Evolutionary conservation across 2,797 vertebrate species (phyloP).

Genomic region (Sebastes baramenuke): DNA sequence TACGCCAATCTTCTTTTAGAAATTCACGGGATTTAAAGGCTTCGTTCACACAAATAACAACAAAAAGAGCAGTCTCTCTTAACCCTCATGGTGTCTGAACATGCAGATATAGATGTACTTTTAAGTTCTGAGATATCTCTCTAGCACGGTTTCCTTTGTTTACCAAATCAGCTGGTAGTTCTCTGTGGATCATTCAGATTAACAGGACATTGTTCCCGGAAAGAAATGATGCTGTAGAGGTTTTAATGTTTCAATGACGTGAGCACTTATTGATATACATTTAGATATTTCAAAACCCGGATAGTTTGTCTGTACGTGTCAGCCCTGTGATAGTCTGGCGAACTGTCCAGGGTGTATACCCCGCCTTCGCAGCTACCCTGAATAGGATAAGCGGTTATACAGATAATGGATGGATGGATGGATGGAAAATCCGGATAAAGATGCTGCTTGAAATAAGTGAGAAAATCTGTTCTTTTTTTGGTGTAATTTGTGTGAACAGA

Average conservation of each 20-base stretch:
- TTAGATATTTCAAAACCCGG: neutral
- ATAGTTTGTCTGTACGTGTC: rapidly evolving
- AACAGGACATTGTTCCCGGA: too few relatives aligned
- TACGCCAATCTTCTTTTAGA: neutral
- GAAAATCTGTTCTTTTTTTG: neutral
- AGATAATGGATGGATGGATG: too few relatives aligned
- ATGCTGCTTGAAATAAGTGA: rapidly evolving
- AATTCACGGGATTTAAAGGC: neutral
- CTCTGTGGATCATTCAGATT: neutral
- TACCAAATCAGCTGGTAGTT: neutral
- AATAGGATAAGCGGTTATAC: too few relatives aligned
- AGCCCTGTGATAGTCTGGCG: too few relatives aligned
- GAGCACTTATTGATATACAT: neutral
- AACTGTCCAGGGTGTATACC: too few relatives aligned
- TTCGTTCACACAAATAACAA: rapidly evolving
- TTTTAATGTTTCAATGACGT: neutral
- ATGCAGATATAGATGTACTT: neutral
- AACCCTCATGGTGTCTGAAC: rapidly evolving
- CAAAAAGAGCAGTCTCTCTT: too few relatives aligned
- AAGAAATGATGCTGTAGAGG: neutral
- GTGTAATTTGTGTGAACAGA: neutral
- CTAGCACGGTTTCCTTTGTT: too few relatives aligned
- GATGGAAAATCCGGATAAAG: neutral
- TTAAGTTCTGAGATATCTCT: neutral
- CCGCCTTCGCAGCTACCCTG: too few relatives aligned